A percentile compares a stretch with the other conserved stretches of the same genome.
Evolutionary conservation across 2,888 invertebrate species (phyloP).

Genomic region (Himalopsyche anomala): DNA sequence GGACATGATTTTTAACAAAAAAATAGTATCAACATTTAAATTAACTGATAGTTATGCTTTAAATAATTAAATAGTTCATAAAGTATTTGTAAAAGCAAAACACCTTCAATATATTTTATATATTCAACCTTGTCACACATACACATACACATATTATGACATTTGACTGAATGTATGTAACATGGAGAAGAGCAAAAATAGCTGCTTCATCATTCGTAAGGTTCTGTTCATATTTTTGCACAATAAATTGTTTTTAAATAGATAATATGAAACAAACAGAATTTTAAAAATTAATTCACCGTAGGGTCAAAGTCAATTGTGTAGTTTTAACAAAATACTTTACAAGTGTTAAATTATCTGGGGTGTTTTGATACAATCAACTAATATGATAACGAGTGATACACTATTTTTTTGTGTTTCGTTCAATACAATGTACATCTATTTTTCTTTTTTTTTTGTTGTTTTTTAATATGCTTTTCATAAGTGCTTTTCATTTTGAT

Average conservation of each 20-base stretch:
- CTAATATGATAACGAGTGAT: not conserved
- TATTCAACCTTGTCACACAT: too few species aligned
- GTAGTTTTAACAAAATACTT: too few species aligned
- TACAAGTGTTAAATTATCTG: too few species aligned
- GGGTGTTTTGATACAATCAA: not conserved
- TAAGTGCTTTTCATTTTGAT: constrained; percentile 20
- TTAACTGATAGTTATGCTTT: constrained; percentile 50
- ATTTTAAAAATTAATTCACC: too few species aligned
- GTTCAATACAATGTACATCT: not conserved
- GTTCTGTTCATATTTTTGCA: too few species aligned
- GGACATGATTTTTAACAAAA: constrained; percentile 38
- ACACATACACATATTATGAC: too few species aligned
- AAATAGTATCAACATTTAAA: constrained; percentile 51
- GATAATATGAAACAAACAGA: too few species aligned
- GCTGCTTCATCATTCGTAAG: too few species aligned
- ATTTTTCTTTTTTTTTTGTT: constrained; percentile 12
- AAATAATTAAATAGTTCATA: constrained; percentile 51
- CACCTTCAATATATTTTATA: not conserved
- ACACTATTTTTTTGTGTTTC: not conserved
- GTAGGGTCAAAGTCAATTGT: too few species aligned
- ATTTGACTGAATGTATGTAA: too few species aligned
- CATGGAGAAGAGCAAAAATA: too few species aligned
- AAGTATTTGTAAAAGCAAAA: constrained; percentile 12
- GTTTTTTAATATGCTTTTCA: constrained; percentile 11
- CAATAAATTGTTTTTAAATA: too few species aligned